Percentiles rank a stretch among this genome's conserved stretches.
phyloP scores from a whole-genome alignment of 1,140 invertebrate genomes.

The Coenobita brevimanus region DNA sequence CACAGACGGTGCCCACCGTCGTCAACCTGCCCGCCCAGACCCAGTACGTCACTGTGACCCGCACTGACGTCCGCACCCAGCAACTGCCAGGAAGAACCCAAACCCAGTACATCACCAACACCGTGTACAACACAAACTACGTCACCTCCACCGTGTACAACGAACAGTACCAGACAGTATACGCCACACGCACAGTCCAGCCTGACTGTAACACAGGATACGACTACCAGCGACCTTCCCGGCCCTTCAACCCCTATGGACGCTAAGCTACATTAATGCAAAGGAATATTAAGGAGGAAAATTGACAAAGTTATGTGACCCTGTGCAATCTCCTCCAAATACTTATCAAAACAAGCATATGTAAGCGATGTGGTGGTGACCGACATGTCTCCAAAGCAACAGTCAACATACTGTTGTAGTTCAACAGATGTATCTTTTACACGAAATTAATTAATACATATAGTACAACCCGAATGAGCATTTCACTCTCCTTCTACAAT shows the following conservation, averaged over 20 bases:
- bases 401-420: no score
- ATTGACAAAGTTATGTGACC: background rate
- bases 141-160: conserved; percentile 42
- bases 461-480: no score
- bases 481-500: no score
- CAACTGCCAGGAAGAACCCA: conserved; percentile 35
- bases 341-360: background rate
- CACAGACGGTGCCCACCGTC: conserved; percentile 28
- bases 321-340: background rate
- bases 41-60: conserved; percentile 36
- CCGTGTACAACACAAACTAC: conserved; percentile 52
- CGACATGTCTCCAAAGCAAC: no score
- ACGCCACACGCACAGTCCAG: conserved; percentile 33
- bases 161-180: conserved; percentile 51
- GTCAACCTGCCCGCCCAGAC: conserved; percentile 44
- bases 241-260: conserved; percentile 41
- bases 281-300: background rate
- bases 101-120: conserved; percentile 41
- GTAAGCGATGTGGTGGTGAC: no score
- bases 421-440: no score
- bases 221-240: conserved; percentile 32
- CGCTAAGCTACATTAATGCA: background rate
- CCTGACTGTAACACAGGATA: conserved; percentile 45
- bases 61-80: conserved; percentile 38
- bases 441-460: no score